Evolutionary conservation across 2,888 invertebrate species (phyloP).

Genomic region (Molorchus minor): DNA sequence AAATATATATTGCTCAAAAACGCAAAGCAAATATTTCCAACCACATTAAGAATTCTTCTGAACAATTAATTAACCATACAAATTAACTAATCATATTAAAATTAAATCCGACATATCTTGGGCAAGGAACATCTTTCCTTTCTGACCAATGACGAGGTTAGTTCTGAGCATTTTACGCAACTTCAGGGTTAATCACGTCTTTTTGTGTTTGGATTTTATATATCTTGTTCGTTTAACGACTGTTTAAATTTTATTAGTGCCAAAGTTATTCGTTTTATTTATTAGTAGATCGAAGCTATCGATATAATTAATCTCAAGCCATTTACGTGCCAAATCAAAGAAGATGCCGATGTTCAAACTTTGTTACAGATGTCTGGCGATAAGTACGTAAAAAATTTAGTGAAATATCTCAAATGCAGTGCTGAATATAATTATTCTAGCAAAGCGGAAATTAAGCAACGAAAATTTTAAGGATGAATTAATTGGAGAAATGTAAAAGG

Average conservation of each 20-base stretch:
- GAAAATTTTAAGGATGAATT: no score
- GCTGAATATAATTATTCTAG: no score
- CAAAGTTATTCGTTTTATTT: conserved; percentile 9
- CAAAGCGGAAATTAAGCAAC: no score
- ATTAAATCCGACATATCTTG: conserved; percentile 9
- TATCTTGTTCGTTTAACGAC: conserved; percentile 9
- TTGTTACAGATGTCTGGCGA: no score
- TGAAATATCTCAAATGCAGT: no score
- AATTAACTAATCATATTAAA: conserved; percentile 10
- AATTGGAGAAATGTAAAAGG: no score
- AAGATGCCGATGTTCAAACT: not conserved
- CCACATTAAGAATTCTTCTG: not conserved
- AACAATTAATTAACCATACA: not conserved
- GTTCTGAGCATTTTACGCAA: conserved; percentile 6
- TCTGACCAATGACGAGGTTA: conserved; percentile 1
- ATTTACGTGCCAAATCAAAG: conserved; percentile 1
- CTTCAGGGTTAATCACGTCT: conserved; percentile 1
- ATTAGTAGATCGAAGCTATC: conserved; percentile 4
- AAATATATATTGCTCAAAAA: no score
- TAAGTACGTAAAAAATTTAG: no score
- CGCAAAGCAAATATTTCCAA: no score
- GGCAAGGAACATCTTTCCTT: conserved; percentile 8
- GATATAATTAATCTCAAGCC: conserved; percentile 6
- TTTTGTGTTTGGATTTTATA: conserved; percentile 2
- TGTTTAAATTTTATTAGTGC: conserved; percentile 14